A percentile compares a stretch with the other conserved stretches of the same genome.
These are phyloP conservation scores for Sarcophaga rosellei DNA, from an alignment of 2,888 invertebrate species.

Conservation along the genomic window DNA sequence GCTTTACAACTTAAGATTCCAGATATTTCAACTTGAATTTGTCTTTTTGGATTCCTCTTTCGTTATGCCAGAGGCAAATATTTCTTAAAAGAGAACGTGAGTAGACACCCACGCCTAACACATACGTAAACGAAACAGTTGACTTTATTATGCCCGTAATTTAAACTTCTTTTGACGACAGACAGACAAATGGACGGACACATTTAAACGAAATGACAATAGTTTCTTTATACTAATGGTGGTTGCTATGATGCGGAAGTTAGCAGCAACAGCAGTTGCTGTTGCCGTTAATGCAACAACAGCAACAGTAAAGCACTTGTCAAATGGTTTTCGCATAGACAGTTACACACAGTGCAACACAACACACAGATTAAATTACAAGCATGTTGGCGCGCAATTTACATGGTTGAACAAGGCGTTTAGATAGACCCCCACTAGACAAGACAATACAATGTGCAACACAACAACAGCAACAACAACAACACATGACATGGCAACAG, in stretches of 20 bases:
- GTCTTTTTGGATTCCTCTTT: neutral
- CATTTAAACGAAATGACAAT: neutral
- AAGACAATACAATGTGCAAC: neutral
- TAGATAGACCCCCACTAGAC: neutral
- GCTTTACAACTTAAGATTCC: neutral
- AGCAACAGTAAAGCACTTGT: constrained; percentile 5
- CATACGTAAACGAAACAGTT: neutral
- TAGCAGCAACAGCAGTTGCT: neutral
- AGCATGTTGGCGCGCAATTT: constrained; percentile 45
- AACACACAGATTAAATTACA: constrained; percentile 41
- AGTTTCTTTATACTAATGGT: neutral
- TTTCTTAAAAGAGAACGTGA: neutral
- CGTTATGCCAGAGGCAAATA: neutral
- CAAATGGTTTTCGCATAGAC: constrained; percentile 13
- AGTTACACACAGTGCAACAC: constrained; percentile 17
- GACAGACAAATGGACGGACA: neutral
- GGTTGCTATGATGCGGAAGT: neutral
- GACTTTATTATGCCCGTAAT: neutral
- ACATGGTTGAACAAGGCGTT: neutral
- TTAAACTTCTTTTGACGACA: neutral
- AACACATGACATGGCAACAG: neutral
- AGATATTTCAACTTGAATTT: neutral
- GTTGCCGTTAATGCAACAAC: neutral
- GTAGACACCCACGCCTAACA: neutral
- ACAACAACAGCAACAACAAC: no score